Evolutionary conservation across 2,888 invertebrate species (phyloP).

Genomic region (Ophraella communa): DNA sequence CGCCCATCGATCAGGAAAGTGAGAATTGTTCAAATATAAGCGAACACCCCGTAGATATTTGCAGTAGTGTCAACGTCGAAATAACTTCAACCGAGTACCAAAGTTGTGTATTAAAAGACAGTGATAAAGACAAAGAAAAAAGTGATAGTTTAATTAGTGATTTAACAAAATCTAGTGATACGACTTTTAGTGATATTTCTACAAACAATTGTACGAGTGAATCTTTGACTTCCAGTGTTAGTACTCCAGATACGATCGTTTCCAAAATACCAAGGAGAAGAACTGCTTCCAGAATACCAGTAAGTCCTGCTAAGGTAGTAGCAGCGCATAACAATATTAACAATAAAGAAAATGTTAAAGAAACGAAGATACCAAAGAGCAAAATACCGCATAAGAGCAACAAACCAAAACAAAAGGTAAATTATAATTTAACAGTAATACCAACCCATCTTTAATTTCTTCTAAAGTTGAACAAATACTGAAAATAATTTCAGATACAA

Average conservation of each 20-base stretch:
- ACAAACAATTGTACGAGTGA: conserved; percentile 67
- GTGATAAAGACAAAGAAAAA: conserved; percentile 34
- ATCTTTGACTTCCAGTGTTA: conserved; percentile 71
- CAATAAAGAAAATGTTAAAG: conserved; percentile 49
- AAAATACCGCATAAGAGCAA: conserved; percentile 63
- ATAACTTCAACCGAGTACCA: conserved; percentile 51
- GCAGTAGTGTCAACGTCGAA: conserved; percentile 55
- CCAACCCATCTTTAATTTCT: too few species aligned
- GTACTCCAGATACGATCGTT: conserved; percentile 76
- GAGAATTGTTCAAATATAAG: conserved; percentile 58
- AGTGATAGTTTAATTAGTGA: conserved; percentile 47
- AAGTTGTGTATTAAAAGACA: conserved; percentile 34
- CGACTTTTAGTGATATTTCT: conserved; percentile 51
- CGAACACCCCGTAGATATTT: conserved; percentile 57
- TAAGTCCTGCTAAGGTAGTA: conserved; percentile 51
- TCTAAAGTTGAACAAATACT: too few species aligned
- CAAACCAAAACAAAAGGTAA: conserved; percentile 58
- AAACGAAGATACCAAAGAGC: conserved; percentile 63
- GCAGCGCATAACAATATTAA: conserved; percentile 41
- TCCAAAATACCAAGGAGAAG: conserved; percentile 63
- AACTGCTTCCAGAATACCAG: conserved; percentile 49
- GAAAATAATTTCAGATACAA: too few species aligned
- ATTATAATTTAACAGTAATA: not conserved
- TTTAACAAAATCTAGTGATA: conserved; percentile 52
- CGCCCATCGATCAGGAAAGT: conserved; percentile 56